Evolutionary conservation across 2,888 invertebrate species (phyloP), one percentile per base, ranked within the genome.

Genomic region (Helicoverpa assulta): DNA sequence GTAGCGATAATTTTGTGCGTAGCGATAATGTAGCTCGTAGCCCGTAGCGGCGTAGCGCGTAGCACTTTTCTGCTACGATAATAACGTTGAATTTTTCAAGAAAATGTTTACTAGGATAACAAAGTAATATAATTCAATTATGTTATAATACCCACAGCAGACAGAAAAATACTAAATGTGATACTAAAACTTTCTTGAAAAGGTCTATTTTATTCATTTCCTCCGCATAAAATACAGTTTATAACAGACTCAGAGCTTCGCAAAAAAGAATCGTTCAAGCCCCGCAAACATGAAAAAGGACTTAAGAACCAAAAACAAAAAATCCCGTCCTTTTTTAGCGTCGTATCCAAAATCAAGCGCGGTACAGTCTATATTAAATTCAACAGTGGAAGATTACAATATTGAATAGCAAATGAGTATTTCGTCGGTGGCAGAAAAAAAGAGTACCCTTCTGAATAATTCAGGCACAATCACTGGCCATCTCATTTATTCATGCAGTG

Each of bases 381-480:
- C 90, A 90, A 83, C 86, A 86, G 85, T 78, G 79, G 83, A 83
- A 88, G 87, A 90, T 91, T 89, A 91, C 90, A 90, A 90, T 90
- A 91, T 91, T 89, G 91, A 90, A 91, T 91, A 85, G 85, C 85
- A 85, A 86, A 88, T 85, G 86, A 86, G 83, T 82, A 78, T 85
- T 81, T 84, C 81, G 80, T 70, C 74, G 75, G 68, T 72, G 50
- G 77, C 62, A 78, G 81, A 76, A 81, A 84, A 82, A 85, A 84
- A 80, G 72, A 75, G 70, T 80, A 74, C 81, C 85, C 86, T 86
- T 80, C 86, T 94, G 92, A 94, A 94, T 94, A 83, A 93, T 94
- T 93, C 93, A 94, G 86, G 84, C 84, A 91, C 94, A 94, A 94
- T 95, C 94, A 94, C 93, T 89, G 94, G 88, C 85, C 89, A 82